These are phyloP conservation scores for Octonoba sinensis DNA, from an alignment of 2,888 invertebrate genomes.

Conservation along the genomic window DNA sequence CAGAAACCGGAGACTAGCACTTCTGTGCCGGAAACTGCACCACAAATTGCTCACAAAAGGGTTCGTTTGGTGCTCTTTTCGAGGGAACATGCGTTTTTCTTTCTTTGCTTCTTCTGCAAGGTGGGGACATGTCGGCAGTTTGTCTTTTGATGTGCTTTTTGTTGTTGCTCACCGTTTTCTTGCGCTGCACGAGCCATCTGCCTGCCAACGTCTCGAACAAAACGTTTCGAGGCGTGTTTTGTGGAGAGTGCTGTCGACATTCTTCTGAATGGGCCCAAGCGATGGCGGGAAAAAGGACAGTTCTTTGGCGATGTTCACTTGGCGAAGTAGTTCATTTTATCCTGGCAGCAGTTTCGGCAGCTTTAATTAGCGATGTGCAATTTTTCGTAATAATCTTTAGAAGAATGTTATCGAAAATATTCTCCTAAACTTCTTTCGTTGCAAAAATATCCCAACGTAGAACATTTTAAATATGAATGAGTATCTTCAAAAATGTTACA, in stretches of 20 bases:
- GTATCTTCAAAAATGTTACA: too few species aligned
- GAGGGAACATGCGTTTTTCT: not conserved
- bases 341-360: too few species aligned
- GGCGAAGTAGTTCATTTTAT: slow-evolving; percentile 1
- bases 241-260: slow-evolving; percentile 17
- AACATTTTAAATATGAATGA: too few species aligned
- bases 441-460: too few species aligned
- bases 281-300: not conserved
- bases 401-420: too few species aligned
- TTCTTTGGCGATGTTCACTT: not conserved
- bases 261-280: slow-evolving; percentile 8
- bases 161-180: slow-evolving; percentile 30
- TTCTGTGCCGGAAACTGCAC: slow-evolving; percentile 32
- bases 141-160: slow-evolving; percentile 47
- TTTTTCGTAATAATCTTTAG: too few species aligned
- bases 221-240: slow-evolving; percentile 5
- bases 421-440: too few species aligned
- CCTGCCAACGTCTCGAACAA: slow-evolving; percentile 19
- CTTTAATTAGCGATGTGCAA: too few species aligned
- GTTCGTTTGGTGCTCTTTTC: slow-evolving; percentile 19
- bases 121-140: not conserved
- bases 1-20: slow-evolving; percentile 37
- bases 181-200: slow-evolving; percentile 49
- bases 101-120: not conserved
- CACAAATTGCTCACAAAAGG: slow-evolving; percentile 55